Evolutionary conservation across 2,113 vertebrate genomes (phyloP), one percentile per base, ranked within the genome.

Genomic region (Lepisosteus oculatus): DNA sequence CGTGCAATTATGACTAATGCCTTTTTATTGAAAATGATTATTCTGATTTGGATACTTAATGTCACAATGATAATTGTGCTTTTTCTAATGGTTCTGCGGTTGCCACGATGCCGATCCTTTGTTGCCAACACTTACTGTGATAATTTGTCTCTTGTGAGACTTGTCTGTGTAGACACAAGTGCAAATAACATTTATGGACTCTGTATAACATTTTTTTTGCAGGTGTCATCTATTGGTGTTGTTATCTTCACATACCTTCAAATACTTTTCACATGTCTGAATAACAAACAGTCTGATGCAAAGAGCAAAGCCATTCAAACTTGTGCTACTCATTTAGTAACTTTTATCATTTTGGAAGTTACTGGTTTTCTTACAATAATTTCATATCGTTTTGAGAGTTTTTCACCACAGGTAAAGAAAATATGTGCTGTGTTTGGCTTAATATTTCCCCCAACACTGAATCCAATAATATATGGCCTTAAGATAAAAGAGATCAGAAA

Each of bases 401-500:
- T 56, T 43, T 78, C 89, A 3, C 75, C 79, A 2, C 45, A 83
- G 67, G 72, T 87, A 11, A 80, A 86, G 61, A 79, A 74, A 67
- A 86, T 90, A 56, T 78, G 85, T 0, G 87, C 83, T 2, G 29
- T 86, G 42, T 79, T 80, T 0, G 79, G 84, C 8, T 78, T 91
- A 15, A 84, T 90, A 57, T 85, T 89, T 0, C 88, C 90, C 0
- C 87, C 88, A 0, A 80, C 78, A 3, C 0, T 92, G 6, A 92
- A 92, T 80, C 89, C 90, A 43, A 85, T 92, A 41, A 85, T 92
- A 44, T 91, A 92, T 15, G 88, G 90, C 13, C 70, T 90, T 3
- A 90, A 76, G 83, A 91, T 86, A 1, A 90, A 85, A 74, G 90
- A 91, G 61, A 92, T 92, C 4, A 61, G 84, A 44, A 79, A 78